These are phyloP conservation scores for Syrmaticus mikado DNA, from an alignment of 2,113 vertebrate species.

Conservation along the genomic window DNA sequence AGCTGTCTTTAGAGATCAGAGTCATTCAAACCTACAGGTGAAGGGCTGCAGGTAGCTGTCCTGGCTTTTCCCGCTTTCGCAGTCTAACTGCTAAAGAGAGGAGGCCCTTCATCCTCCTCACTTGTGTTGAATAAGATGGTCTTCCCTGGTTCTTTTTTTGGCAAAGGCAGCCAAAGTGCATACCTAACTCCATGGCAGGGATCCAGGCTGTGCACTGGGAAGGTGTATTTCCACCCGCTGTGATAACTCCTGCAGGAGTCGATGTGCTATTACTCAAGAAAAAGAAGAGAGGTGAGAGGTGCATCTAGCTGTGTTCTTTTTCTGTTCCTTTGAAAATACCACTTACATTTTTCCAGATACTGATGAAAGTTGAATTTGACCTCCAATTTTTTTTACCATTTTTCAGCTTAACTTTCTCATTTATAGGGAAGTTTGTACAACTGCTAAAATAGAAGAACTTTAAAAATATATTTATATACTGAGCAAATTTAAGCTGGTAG, in stretches of 20 bases:
- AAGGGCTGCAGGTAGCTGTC: not conserved
- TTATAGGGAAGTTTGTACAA: accelerated
- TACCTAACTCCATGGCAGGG: not conserved
- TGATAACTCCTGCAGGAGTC: not conserved
- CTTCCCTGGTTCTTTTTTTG: not conserved
- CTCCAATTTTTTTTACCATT: not conserved
- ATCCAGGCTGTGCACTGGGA: not conserved
- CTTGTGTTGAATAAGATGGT: not conserved
- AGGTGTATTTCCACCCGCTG: not conserved
- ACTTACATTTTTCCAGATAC: not conserved
- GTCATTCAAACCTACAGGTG: not conserved
- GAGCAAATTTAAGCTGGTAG: not conserved
- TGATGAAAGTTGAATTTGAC: not conserved
- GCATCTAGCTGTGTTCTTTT: not conserved
- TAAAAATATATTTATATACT: not conserved
- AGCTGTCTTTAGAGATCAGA: accelerated
- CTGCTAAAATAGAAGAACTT: not conserved
- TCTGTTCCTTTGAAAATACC: not conserved
- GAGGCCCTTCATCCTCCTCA: not conserved
- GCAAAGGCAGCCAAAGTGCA: accelerated
- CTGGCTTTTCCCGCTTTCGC: not conserved
- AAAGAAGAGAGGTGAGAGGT: not conserved
- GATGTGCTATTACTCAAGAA: not conserved
- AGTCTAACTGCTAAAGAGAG: not conserved
- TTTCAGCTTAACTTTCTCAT: not conserved